These are phyloP conservation scores for Physeter macrocephalus DNA, from an alignment of 2,113 vertebrate genomes.

Conservation along the genomic window DNA sequence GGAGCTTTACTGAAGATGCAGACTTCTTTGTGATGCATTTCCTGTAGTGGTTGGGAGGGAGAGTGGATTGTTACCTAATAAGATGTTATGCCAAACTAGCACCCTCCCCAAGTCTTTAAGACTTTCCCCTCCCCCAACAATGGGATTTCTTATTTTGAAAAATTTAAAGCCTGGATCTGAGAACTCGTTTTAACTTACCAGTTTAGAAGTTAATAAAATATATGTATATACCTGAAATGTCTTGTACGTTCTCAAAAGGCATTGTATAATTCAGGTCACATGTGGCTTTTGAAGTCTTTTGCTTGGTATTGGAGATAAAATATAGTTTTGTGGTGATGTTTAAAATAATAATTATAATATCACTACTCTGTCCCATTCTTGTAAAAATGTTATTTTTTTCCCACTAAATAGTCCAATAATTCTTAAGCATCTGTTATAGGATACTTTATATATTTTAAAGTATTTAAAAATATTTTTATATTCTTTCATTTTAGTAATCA, in stretches of 20 bases:
- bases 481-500: background rate
- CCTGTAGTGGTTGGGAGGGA: background rate
- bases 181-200: background rate
- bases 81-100: background rate
- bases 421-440: background rate
- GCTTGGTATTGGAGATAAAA: background rate
- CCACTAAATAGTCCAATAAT: background rate
- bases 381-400: background rate
- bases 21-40: background rate
- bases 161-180: background rate
- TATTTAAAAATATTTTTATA: background rate
- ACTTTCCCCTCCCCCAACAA: no score
- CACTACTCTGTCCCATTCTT: background rate
- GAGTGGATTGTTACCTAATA: background rate
- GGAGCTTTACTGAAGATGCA: background rate
- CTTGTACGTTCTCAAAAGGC: background rate
- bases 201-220: background rate
- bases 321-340: background rate
- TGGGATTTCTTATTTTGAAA: conserved; percentile 12
- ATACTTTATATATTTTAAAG: background rate
- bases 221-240: background rate
- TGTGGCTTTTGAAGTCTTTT: conserved; percentile 34
- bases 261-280: background rate
- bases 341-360: background rate
- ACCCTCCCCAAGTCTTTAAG: background rate